phyloP scores from a whole-genome alignment of 2,113 vertebrate species.

The Dolichallabes microphthalmus region DNA sequence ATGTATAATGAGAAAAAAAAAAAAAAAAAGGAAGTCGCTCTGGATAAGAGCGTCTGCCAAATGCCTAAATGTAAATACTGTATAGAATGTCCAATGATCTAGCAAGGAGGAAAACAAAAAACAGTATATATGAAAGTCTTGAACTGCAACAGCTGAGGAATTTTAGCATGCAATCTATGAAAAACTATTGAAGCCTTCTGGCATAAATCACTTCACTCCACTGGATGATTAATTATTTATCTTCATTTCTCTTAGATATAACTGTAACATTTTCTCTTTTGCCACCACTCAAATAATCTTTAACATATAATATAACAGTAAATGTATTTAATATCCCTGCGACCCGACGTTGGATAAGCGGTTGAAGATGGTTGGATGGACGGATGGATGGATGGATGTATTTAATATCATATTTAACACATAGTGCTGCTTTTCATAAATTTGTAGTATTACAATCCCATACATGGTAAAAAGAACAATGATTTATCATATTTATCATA shows the following conservation, averaged over 20 bases:
- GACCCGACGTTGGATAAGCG: too few relatives aligned
- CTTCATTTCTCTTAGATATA: slow-evolving; percentile 26
- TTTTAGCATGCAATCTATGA: background rate
- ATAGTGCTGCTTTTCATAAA: background rate
- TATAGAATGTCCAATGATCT: background rate
- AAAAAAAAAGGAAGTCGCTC: too few relatives aligned
- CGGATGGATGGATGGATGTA: too few relatives aligned
- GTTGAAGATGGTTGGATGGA: too few relatives aligned
- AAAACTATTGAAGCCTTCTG: slow-evolving; percentile 8
- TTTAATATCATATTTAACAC: background rate
- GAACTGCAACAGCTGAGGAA: background rate
- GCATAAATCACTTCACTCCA: slow-evolving; percentile 30
- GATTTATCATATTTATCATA: background rate
- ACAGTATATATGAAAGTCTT: background rate
- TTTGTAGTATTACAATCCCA: background rate
- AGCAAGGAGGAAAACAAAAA: background rate
- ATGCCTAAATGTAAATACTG: too few relatives aligned
- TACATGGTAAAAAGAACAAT: background rate
- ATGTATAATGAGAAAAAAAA: too few relatives aligned
- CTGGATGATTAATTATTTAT: slow-evolving; percentile 15
- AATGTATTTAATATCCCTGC: background rate
- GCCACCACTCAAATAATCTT: background rate
- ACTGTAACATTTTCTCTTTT: slow-evolving; percentile 18
- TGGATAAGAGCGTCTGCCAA: too few relatives aligned
- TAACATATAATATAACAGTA: slow-evolving; percentile 1